Percentiles rank a stretch among this genome's conserved stretches.
phyloP scores from a whole-genome alignment of 2,113 vertebrate species.

The Dipodomys spectabilis region DNA sequence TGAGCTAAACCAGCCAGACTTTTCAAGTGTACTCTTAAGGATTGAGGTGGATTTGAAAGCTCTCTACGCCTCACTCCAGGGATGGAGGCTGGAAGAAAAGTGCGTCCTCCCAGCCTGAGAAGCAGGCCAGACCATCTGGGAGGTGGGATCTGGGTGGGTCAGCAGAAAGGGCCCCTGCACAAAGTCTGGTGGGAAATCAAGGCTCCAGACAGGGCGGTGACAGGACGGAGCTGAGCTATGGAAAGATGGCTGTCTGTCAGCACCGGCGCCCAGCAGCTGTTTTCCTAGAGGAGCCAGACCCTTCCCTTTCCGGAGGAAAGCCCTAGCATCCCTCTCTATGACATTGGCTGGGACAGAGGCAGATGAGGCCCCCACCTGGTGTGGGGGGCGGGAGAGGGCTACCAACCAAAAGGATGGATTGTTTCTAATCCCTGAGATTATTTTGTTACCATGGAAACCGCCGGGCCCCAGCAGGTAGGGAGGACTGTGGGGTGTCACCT shows the following conservation, averaged over 20 bases:
- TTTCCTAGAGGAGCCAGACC: not conserved
- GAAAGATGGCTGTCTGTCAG: constrained; percentile 58
- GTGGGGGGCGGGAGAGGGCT: not conserved
- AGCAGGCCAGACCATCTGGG: constrained; percentile 52
- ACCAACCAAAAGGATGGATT: constrained; percentile 52
- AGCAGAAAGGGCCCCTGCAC: not conserved
- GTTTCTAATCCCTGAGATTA: constrained; percentile 13
- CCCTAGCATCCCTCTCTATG: not conserved
- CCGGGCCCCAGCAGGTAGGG: not conserved
- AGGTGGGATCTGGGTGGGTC: constrained; percentile 11
- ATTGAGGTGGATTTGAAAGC: not conserved
- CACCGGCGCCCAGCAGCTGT: constrained; percentile 56
- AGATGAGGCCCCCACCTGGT: constrained; percentile 17
- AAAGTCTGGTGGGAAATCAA: constrained; percentile 59
- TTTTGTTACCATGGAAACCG: constrained; percentile 8
- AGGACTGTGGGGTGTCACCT: not conserved
- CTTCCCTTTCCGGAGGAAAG: constrained; percentile 61
- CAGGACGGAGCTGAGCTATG: not conserved
- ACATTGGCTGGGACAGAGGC: not conserved
- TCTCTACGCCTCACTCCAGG: not conserved
- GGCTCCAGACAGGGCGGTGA: constrained; percentile 63
- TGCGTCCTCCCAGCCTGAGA: not conserved
- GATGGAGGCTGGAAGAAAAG: not conserved
- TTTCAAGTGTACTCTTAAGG: not conserved
- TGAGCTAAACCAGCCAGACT: not conserved